Conservation (phyloP, 1,140 invertebrate species). For the Drosophila kepulauana region DNA sequence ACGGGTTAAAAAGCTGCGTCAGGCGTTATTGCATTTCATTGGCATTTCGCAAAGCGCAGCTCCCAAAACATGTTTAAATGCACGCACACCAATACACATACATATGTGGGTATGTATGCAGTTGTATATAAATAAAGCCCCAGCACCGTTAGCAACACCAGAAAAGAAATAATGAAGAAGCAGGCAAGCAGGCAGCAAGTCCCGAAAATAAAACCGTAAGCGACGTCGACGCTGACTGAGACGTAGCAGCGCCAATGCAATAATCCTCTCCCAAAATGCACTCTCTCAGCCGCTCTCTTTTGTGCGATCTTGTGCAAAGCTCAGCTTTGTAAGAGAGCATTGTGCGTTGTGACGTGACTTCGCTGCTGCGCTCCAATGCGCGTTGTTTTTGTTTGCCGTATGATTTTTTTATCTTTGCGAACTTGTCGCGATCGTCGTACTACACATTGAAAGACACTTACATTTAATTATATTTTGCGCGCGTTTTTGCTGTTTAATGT, state of each 20-base stretch:
- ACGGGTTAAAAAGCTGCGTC: slow-evolving; percentile 64
- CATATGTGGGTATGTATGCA: slow-evolving; percentile 1
- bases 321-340: slow-evolving; percentile 16
- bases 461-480: slow-evolving; percentile 75
- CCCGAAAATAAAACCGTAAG: slow-evolving; percentile 52
- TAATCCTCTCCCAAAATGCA: slow-evolving; percentile 7
- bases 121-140: slow-evolving; percentile 57
- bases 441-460: slow-evolving; percentile 64
- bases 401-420: slow-evolving; percentile 51
- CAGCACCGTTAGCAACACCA: slow-evolving; percentile 79
- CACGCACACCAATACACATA: slow-evolving; percentile 29
- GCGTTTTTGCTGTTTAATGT: slow-evolving; percentile 51
- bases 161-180: slow-evolving; percentile 40
- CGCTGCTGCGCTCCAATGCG: slow-evolving; percentile 9
- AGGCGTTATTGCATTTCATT: slow-evolving; percentile 66
- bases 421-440: slow-evolving; percentile 42
- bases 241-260: slow-evolving; percentile 12
- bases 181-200: slow-evolving; percentile 28
- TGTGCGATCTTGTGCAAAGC: slow-evolving; percentile 1
- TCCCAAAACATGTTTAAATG: slow-evolving; percentile 74
- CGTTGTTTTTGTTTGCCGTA: slow-evolving; percentile 35
- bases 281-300: slow-evolving; percentile 14
- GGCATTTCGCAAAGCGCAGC: slow-evolving; percentile 68
- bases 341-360: slow-evolving; percentile 9
- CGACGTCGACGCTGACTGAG: background rate